Base-by-base conservation (phyloP, 2,888 invertebrate genomes). In the Epistrophe eligans region DNA sequence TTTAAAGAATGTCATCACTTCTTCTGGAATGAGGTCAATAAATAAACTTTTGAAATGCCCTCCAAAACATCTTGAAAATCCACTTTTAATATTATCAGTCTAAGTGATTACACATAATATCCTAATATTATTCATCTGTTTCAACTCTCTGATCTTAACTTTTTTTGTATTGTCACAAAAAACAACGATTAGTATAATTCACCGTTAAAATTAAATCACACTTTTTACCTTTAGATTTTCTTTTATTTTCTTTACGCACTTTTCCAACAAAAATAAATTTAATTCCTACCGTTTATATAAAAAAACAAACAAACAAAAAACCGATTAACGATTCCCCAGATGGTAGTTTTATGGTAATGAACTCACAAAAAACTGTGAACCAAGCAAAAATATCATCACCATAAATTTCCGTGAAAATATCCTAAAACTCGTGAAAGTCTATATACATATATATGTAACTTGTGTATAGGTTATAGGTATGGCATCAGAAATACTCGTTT, bases 261-360 rank as follows among this genome's bases (percentile, higher is more conserved):
- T 62, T 62, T 40, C 40, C 43, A 62, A 43, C 62, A 43, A 43
- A 40, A 60, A 38, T 40, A 43, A 62, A 62, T 62, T 62, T 43
- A 43, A 43, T 62, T 62, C 24, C 62, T 62, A 9, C 60, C 19
- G 38, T 28, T 40, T 17, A 38, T 15, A 15, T 15, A 40, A 62
- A 24, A n/a, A n/a, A n/a, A n/a, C n/a, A n/a, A 32, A 28, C 24
- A 43, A 57, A 40, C 45, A 32, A 66, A 72, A 83, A 87, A 72
- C 79, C 83, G 87, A 87, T 87, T 87, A 87, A 87, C 87, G 76
- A 83, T 79, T 87, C 87, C 87, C 87, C 71, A 83, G 87, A 87
- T 87, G 87, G 79, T 79, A 87, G 79, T 87, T 87, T 83, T 87
- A 79, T 83, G 87, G 79, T 83, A 87, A 87, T 87, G 83, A 77